Evolutionary conservation across 2,797 vertebrate species (phyloP), one percentile per base, ranked within the genome.

Genomic region (Coregonus sp.): DNA sequence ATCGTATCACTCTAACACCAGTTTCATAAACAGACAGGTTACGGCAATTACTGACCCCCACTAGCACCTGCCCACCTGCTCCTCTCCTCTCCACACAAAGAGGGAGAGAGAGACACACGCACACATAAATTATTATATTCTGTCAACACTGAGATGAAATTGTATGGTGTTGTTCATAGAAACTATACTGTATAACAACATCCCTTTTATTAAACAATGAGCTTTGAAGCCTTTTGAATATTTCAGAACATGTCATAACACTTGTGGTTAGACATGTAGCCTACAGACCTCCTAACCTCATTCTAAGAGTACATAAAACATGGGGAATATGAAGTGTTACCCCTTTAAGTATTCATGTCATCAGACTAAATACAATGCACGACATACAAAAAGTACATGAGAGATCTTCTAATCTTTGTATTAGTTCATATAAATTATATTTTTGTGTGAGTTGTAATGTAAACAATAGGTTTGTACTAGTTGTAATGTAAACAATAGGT

Each of bases 1-100:
- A 2, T 0, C 14, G 63, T 14, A 66, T 52, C 79, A 87, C 83
- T 87, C 37, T 83, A 85, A 87, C 81, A 74, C 5, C 12, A 31
- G 29, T 31, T 67, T 67, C 11, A 67, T 67, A 35, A 31, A 31
- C n/a, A 1, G 14, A 54, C 35, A 70, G 75, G 69, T 83, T 79
- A 83, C 75, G 69, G 85, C 82, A 85, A 81, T 47, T 69, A 70
- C 18, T 0, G 6, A 37, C 77, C 73, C 75, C 76, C 59, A n/a
- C 61, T 1, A 75, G 50, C 51, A 82, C 52, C 71, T 78, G 47
- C 63, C 71, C 76, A 87, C 75, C 80, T 79, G 72, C 77, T 83
- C 59, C 79, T 29, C 68, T 75, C 68, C 75, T 70, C 29, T 16
- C 9, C 9, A 47, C 40, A 47, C 40, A 0, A 12, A 47, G 40